Base-by-base conservation (phyloP, 2,797 vertebrate species). In the Gastrophryne carolinensis region DNA sequence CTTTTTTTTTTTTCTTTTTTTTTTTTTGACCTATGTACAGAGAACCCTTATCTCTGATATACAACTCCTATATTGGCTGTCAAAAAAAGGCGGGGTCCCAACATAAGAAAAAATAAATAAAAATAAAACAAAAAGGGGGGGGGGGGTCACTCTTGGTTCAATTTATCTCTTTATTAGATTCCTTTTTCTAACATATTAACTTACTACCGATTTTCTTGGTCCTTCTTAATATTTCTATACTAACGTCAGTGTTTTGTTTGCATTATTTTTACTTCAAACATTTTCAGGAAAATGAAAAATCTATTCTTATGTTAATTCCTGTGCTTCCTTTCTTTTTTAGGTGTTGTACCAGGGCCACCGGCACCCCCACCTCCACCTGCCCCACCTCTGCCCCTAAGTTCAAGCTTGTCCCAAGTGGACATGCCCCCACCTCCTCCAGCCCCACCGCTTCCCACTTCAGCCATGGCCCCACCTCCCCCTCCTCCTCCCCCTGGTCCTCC, bases 301-400 rank as follows among this genome's bases (percentile, higher is more conserved):
- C 8, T 19, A 21, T 60, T 2, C n/a, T 60, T 32, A 13, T 8
- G 13, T 1, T 21, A 15, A 12, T 19, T 34, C 13, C 23, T 49
- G 35, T 17, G 7, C 67, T 80, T 72, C 78, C 58, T 81, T 79
- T 76, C 80, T 9, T 54, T 39, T 68, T 65, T 91, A 96, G 96
- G 96, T 79, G 41, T 82, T 86, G 83, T 85, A 72, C 93, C 90
- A 58, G 94, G 90, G 80, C 87, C 91, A 73, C 93, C 91, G 24
- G 89, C 90, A 76, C 95, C 95, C 63, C 96, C 95, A 57, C 93
- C 95, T 15, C 94, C 95, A 17, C 95, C 97, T 15, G 94, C 95
- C 15, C 95, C 96, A 0, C 96, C 95, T 1, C 83, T 94, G 27
- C 94, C 94, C 65, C 88, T 93, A 57, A 84, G 91, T 83, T 90